Evolutionary conservation across 2,113 vertebrate genomes (phyloP).

Genomic region (Paramisgurnus dabryanus): DNA sequence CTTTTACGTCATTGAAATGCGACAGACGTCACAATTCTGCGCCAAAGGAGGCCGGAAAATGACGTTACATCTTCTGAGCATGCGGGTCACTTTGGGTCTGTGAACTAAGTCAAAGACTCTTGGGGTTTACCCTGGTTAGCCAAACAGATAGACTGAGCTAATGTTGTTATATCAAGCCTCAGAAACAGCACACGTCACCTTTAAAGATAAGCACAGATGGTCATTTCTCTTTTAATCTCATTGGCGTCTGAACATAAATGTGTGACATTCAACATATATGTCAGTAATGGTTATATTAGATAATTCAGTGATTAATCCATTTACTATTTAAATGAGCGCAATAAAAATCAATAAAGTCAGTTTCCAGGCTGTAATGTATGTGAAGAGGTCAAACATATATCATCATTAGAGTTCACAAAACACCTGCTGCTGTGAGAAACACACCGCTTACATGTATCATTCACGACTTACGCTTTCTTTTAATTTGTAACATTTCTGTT

Average conservation of each 20-base stretch:
- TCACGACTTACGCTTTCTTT: background rate
- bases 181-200: background rate
- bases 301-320: conserved; percentile 37
- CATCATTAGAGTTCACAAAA: conserved; percentile 48
- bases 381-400: conserved; percentile 40
- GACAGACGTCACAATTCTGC: too few species aligned
- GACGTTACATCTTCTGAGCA: too few species aligned
- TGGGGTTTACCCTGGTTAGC: too few species aligned
- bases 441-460: background rate
- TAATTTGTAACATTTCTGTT: too few species aligned
- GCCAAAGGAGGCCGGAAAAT: too few species aligned
- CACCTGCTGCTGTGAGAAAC: background rate
- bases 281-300: conserved; percentile 26
- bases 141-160: too few species aligned
- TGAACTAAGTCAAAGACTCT: too few species aligned
- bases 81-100: too few species aligned
- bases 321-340: conserved; percentile 55
- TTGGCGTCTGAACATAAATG: conserved; percentile 17
- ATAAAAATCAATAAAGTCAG: conserved; percentile 42
- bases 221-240: background rate
- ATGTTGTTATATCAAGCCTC: too few species aligned
- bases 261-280: conserved; percentile 22
- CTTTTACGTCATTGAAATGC: too few species aligned
- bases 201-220: background rate
- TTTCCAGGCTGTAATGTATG: conserved; percentile 35